Conservation (phyloP, 2,113 vertebrate genomes). For the Hemiscyllium ocellatum region DNA sequence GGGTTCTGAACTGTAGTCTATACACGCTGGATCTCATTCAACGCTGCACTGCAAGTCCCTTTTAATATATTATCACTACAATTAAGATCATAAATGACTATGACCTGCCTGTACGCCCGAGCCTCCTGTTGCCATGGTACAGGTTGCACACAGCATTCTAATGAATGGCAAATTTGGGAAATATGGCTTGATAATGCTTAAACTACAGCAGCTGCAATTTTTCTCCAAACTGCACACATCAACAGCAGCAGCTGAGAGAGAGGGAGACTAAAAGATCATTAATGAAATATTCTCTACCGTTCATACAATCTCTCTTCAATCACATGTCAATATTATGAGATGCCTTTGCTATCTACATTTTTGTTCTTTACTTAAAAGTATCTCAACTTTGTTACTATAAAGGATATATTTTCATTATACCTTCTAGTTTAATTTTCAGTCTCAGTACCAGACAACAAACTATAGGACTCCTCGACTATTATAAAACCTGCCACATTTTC, state of each 20-base stretch:
- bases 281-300: neutral
- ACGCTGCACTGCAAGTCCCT: neutral
- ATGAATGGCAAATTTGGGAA: constrained; percentile 10
- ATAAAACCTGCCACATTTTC: too few relatives aligned
- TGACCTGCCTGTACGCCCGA: neutral
- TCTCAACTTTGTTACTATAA: neutral
- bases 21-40: neutral
- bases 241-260: neutral
- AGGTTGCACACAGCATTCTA: neutral
- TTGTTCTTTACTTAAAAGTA: neutral
- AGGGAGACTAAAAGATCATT: neutral
- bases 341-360: neutral
- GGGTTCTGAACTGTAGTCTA: neutral
- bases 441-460: too few relatives aligned
- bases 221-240: neutral
- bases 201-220: neutral
- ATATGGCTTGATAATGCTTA: neutral
- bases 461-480: too few relatives aligned
- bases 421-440: too few relatives aligned
- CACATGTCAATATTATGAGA: neutral
- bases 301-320: neutral
- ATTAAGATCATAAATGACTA: neutral
- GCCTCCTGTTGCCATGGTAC: neutral
- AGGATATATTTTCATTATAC: too few relatives aligned
- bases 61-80: neutral